Evolutionary conservation across 2,888 invertebrate species (phyloP), one percentile per base, ranked within the genome.

Genomic region (Mechanitis messenoides): DNA sequence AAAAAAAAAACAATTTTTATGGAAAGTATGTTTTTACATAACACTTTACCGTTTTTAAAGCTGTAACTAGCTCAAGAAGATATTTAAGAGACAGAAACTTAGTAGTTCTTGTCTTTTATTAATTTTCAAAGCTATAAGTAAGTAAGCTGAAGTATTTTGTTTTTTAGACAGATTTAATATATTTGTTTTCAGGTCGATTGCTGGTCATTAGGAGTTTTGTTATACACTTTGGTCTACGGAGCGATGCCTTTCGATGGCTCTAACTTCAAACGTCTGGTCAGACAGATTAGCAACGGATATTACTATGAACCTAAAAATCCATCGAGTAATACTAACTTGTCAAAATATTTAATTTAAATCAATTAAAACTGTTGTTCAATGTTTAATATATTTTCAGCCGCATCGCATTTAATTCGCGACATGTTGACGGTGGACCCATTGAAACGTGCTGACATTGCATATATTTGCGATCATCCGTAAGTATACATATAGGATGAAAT

Each of bases 221-320:
- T 99, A 9, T 99, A 99, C 85, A 99, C 99, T 55, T 92, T 99
- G 77, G 98, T 99, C 70, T 99, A 99, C 84, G 99, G 99, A 72
- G 98, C 98, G 69, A 99, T 99, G 99, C 99, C 96, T 59, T 99
- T 99, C 83, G 99, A 99, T 89, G 99, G 99, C 65, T 97, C 97
- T 68, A 98, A 99, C 90, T 99, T 99, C 87, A 98, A 98, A 86
- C 93, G 97, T 75, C 93, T 99, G 77, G 98, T 98, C 68, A 95
- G 96, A 79, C 98, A 98, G 89, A 99, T 99, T 79, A 98, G 98
- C 74, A 95, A 96, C 79, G 98, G 98, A 4, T 98, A 98, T 84
- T 99, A 98, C 85, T 98, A 96, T 80, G 98, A 99, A 86, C 99
- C 99, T 55, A 95, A 96, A 75, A 95, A 93, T 73, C 97, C 97